Percentiles rank a stretch among this genome's conserved stretches.
phyloP scores from a whole-genome alignment of 2,888 invertebrate genomes.

The Hedya salicella region DNA sequence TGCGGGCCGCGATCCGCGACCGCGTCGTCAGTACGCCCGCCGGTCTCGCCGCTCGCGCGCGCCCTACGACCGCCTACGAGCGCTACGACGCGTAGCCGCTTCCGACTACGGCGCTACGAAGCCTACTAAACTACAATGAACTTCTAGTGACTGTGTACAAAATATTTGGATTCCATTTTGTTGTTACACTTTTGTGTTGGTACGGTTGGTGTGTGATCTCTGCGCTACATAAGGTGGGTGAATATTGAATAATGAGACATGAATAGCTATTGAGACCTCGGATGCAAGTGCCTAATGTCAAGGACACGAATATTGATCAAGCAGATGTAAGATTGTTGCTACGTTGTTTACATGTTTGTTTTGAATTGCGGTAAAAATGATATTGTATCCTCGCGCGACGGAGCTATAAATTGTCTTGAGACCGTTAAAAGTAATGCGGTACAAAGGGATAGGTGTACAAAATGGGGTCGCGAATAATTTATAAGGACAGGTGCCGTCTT shows the following conservation, averaged over 20 bases:
- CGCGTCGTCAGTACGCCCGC: slow-evolving; percentile 67
- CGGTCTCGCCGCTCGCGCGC: slow-evolving; percentile 74
- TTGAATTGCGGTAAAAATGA: slow-evolving; percentile 15
- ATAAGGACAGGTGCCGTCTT: slow-evolving; percentile 70
- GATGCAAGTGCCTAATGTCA: slow-evolving; percentile 71
- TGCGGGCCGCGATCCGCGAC: slow-evolving; percentile 68
- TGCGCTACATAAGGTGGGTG: slow-evolving; percentile 66
- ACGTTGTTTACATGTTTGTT: slow-evolving; percentile 46
- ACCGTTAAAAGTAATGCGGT: slow-evolving; percentile 59
- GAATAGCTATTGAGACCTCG: slow-evolving; percentile 59
- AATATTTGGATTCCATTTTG: slow-evolving; percentile 50
- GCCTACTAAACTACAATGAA: slow-evolving; percentile 53
- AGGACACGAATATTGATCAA: slow-evolving; percentile 80
- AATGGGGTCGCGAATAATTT: slow-evolving; percentile 71
- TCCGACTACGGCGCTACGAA: slow-evolving; percentile 62
- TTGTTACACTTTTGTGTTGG: slow-evolving; percentile 57
- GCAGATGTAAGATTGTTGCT: slow-evolving; percentile 52
- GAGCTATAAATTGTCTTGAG: slow-evolving; percentile 48
- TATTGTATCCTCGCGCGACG: slow-evolving; percentile 36
- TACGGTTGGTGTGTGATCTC: slow-evolving; percentile 28
- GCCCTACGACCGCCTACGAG: slow-evolving; percentile 72
- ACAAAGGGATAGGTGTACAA: slow-evolving; percentile 66
- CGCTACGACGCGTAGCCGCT: slow-evolving; percentile 57
- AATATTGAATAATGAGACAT: slow-evolving; percentile 64
- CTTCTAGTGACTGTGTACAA: slow-evolving; percentile 62